Base-by-base conservation (phyloP, 2,797 vertebrate species). In the Brachymystax lenok region DNA sequence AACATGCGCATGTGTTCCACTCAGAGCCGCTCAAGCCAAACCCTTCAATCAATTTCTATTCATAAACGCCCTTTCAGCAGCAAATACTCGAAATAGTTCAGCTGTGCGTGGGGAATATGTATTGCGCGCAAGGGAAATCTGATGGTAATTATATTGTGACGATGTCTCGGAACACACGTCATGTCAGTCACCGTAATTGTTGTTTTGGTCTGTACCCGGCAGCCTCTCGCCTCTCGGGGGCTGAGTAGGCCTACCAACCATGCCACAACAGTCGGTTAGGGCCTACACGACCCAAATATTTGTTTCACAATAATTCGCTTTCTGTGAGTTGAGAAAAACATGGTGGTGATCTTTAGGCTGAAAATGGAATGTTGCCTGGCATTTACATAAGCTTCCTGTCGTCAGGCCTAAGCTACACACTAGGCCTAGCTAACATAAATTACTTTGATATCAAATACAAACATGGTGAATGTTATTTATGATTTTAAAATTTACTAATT, bases 141-240 rank as follows among this genome's bases (percentile, higher is more conserved):
- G 78, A 80, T 24, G 78, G 73, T 88, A 87, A 90, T 92, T 90
- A 90, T 74, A 82, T 35, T 76, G 80, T 21, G 77, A 85, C 74
- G 83, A 80, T 14, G 75, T 80, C 84, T 79, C 67, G 4, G 79
- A 73, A 77, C 79, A 80, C 80, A 73, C 77, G 71, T 89, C 87
- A 84, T 4, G 86, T 88, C 85, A 81, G 80, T 86, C 80, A 83
- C 87, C 87, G 84, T 85, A 88, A 89, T 88, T 89, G 79, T 80
- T 80, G 82, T 89, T 89, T 85, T 83, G 78, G 79, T 85, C 77
- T 74, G 73, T 84, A 68, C 69, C 70, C 61, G 63, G 69, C 50
- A 80, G 77, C 79, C 79, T 83, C 81, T 64, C 83, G 77, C 78
- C 79, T 82, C 82, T 68, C 83, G 82, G 7, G 78, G 71, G 73